Evolutionary conservation across 1,140 invertebrate species (phyloP).

Genomic region (Odontomachus brunneus): DNA sequence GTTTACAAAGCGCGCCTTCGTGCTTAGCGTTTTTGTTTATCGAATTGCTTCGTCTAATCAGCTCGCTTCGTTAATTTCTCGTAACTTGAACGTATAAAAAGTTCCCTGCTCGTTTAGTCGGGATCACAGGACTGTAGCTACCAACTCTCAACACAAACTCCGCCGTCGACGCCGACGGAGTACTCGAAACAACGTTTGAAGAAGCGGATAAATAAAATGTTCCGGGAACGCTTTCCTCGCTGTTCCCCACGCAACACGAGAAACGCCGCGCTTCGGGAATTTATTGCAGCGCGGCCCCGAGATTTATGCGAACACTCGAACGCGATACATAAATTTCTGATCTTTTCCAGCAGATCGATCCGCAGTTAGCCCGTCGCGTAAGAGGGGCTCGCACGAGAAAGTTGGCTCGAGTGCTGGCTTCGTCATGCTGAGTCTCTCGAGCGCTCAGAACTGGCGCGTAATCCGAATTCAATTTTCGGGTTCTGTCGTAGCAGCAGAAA

Average conservation of each 20-base stretch:
- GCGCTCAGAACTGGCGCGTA: no score
- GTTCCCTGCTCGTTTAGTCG: background rate
- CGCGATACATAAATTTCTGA: conserved; percentile 33
- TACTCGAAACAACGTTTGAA: conserved; percentile 1
- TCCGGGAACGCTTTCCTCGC: background rate
- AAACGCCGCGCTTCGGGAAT: conserved; percentile 9
- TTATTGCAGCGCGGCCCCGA: background rate
- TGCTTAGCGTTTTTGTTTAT: no score
- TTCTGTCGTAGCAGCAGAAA: no score
- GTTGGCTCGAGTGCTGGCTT: background rate
- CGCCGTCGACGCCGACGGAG: background rate
- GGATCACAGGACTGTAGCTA: background rate
- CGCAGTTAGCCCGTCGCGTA: background rate
- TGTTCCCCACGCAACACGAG: background rate
- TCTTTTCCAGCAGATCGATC: conserved; percentile 8
- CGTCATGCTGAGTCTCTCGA: background rate
- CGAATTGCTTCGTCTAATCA: background rate
- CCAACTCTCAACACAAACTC: background rate
- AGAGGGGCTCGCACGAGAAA: background rate
- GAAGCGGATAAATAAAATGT: conserved; percentile 5
- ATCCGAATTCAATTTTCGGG: no score
- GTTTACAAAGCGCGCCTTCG: no score
- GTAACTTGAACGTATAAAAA: background rate
- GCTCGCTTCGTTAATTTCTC: background rate
- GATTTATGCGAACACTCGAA: conserved; percentile 23